Percentiles rank a stretch among this genome's conserved stretches.
Conservation (phyloP, 92 coral and sea anemone genomes). For the Siderastrea radians region DNA sequence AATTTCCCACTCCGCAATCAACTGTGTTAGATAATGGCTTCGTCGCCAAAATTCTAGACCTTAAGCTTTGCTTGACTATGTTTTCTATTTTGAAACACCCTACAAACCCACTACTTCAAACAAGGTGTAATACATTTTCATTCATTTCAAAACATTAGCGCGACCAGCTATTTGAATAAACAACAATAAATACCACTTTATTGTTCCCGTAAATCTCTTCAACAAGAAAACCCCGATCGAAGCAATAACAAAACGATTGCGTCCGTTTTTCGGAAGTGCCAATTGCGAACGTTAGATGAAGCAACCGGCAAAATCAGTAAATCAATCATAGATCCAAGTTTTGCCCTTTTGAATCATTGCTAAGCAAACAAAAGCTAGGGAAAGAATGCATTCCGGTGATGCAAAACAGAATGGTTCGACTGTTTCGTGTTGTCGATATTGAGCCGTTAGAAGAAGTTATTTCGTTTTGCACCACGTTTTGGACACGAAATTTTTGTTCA, state of each 20-base stretch:
- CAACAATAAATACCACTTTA: conserved; percentile 23
- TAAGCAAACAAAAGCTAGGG: conserved; percentile 56
- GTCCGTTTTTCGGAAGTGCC: background rate
- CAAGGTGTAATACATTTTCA: conserved; percentile 4
- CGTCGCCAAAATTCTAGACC: conserved; percentile 16
- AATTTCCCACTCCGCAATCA: conserved; percentile 15
- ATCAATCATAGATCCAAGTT: background rate
- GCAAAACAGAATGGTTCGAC: conserved; percentile 7
- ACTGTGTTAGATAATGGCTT: background rate
- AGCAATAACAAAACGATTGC: background rate
- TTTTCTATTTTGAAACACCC: background rate
- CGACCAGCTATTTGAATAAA: conserved; percentile 8
- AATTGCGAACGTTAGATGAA: background rate
- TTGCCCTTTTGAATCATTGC: conserved; percentile 53
- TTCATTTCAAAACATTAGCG: conserved; percentile 30
- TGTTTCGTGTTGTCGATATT: conserved; percentile 23
- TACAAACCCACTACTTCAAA: background rate
- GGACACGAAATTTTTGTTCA: background rate
- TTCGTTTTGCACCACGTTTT: background rate
- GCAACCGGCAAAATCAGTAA: background rate
- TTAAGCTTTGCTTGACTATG: background rate
- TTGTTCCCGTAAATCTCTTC: background rate
- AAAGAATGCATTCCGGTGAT: conserved; percentile 67
- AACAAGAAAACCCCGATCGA: background rate
- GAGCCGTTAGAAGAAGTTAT: background rate